Conservation (phyloP, 2,888 invertebrate genomes). For the Eristalinus aeneus region DNA sequence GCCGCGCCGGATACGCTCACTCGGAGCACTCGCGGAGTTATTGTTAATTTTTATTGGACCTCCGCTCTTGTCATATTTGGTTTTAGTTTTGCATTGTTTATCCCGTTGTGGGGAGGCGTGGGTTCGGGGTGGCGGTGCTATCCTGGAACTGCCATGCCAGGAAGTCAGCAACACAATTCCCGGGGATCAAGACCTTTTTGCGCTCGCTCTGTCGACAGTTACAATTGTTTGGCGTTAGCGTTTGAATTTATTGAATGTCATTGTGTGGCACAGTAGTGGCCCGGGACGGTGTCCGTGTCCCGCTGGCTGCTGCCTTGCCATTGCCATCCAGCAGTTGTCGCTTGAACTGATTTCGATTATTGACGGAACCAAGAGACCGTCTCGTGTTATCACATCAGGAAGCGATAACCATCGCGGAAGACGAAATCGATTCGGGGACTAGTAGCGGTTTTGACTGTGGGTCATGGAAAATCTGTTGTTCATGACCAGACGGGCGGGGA, state of each 20-base stretch:
- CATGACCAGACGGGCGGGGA: not conserved
- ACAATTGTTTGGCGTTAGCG: constrained; percentile 31
- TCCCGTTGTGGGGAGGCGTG: not conserved
- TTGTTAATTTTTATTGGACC: constrained; percentile 32
- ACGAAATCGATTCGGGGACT: constrained; percentile 24
- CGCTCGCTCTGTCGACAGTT: constrained; percentile 3
- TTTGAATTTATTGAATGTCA: constrained; percentile 31
- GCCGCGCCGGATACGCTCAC: not conserved
- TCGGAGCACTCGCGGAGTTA: constrained; percentile 14
- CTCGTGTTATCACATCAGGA: constrained; percentile 47
- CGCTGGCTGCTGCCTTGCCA: not conserved
- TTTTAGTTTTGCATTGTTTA: constrained; percentile 59
- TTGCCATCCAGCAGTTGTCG: not conserved
- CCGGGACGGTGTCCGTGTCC: not conserved
- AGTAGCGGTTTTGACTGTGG: constrained; percentile 7
- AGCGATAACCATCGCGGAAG: constrained; percentile 53
- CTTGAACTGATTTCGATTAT: constrained; percentile 57
- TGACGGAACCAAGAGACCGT: constrained; percentile 52
- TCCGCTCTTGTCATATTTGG: constrained; percentile 62
- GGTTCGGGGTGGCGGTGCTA: no score
- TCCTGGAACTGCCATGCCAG: constrained; percentile 20
- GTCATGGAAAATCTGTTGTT: constrained; percentile 67
- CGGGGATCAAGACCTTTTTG: constrained; percentile 56
- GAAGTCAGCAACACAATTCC: constrained; percentile 41
- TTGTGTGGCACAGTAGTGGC: constrained; percentile 30